These are phyloP conservation scores for Caradrina clavipalpis DNA, from an alignment of 2,888 invertebrate species.

Conservation along the genomic window DNA sequence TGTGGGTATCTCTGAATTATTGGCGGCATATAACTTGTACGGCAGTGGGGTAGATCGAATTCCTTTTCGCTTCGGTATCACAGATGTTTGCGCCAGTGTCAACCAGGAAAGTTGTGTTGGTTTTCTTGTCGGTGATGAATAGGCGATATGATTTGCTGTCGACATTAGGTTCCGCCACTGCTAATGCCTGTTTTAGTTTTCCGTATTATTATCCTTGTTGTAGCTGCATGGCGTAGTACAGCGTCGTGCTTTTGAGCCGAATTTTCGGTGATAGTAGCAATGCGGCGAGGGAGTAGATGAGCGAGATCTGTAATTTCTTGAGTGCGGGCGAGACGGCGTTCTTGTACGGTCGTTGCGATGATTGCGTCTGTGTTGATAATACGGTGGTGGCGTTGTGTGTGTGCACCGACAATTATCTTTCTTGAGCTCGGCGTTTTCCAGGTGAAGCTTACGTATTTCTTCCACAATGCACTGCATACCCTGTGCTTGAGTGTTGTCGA, in stretches of 20 bases:
- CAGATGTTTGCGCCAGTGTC: conserved; percentile 13
- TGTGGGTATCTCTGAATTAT: conserved; percentile 10
- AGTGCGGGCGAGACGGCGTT: conserved; percentile 2
- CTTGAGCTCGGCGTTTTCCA: conserved; percentile 18
- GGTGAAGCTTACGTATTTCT: conserved; percentile 12
- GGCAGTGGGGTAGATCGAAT: conserved; percentile 9
- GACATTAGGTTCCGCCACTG: conserved; percentile 24
- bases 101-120: not conserved
- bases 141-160: conserved; percentile 24
- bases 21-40: conserved; percentile 21
- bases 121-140: conserved; percentile 7
- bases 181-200: conserved; percentile 21
- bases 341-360: too few species aligned
- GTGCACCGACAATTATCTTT: not conserved
- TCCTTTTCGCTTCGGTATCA: conserved; percentile 14
- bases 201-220: too few species aligned
- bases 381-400: not conserved
- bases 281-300: too few species aligned
- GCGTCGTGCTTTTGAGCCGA: too few species aligned
- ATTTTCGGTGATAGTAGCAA: too few species aligned
- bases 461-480: conserved; percentile 7
- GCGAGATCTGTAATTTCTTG: not conserved
- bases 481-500: not conserved
- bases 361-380: too few species aligned
- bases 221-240: too few species aligned